Evolutionary conservation across 2,113 vertebrate genomes (phyloP).

Genomic region (Pseudorectes ferrugineus): DNA sequence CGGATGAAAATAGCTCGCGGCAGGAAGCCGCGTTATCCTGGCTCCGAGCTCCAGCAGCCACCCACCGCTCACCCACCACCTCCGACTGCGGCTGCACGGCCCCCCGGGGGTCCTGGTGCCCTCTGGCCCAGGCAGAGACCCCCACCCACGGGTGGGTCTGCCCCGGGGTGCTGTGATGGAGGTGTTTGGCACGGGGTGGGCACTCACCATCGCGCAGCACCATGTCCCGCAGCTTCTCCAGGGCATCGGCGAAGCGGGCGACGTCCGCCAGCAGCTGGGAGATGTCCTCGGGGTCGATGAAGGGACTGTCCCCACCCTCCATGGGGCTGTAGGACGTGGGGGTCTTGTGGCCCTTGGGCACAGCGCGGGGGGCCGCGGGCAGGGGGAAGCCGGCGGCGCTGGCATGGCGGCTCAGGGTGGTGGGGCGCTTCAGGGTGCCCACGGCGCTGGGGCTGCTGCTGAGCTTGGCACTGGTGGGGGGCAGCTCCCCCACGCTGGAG

Average conservation of each 20-base stretch:
- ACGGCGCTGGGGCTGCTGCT: conserved; percentile 68
- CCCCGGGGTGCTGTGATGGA: accelerated
- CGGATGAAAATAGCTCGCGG: conserved; percentile 62
- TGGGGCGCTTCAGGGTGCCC: conserved; percentile 85
- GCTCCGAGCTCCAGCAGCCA: neutral
- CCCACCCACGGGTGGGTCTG: accelerated
- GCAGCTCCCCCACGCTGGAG: conserved; percentile 56
- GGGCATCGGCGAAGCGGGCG: conserved; percentile 85
- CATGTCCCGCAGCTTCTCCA: conserved; percentile 91
- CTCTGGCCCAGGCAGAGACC: neutral
- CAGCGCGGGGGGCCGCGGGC: conserved; percentile 70
- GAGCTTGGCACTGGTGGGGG: conserved; percentile 44
- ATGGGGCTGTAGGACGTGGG: conserved; percentile 65
- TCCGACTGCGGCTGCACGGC: accelerated
- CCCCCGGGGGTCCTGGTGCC: accelerated
- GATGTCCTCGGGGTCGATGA: conserved; percentile 88
- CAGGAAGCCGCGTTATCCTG: conserved; percentile 49
- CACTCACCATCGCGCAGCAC: conserved; percentile 83
- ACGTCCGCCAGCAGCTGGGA: conserved; percentile 83
- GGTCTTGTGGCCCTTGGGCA: conserved; percentile 77
- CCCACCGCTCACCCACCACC: neutral
- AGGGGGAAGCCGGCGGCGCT: conserved; percentile 87
- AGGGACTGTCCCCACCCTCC: conserved; percentile 60
- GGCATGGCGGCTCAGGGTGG: conserved; percentile 88
- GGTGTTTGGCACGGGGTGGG: neutral